phyloP scores from a whole-genome alignment of 1,140 invertebrate species.

The Neoseiulus cucumeris region DNA sequence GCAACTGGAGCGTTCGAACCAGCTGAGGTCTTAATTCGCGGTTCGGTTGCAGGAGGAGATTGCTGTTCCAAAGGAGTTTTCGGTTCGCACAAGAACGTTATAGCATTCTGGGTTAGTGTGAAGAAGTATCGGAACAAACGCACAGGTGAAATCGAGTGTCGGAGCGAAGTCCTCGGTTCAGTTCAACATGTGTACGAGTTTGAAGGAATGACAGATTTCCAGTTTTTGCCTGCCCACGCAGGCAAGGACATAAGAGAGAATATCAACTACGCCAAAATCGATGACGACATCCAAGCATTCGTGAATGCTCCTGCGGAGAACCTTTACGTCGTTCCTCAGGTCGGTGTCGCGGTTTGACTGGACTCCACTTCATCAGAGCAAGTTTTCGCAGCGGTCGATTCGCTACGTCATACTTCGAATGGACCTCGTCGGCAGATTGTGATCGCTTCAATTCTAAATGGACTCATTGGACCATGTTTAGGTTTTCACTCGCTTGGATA shows the following conservation, averaged over 20 bases:
- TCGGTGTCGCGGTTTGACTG: neutral
- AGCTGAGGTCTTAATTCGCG: too few species aligned
- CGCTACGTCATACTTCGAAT: too few species aligned
- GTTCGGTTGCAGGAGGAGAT: neutral
- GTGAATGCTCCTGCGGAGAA: neutral
- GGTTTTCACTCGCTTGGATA: constrained; percentile 3
- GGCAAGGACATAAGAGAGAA: neutral
- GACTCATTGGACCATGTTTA: neutral
- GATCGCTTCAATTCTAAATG: too few species aligned
- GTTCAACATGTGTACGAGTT: neutral
- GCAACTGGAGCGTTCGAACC: too few species aligned
- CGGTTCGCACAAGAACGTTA: neutral
- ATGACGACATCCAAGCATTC: neutral
- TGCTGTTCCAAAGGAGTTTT: constrained; percentile 1
- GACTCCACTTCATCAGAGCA: neutral
- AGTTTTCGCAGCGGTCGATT: too few species aligned
- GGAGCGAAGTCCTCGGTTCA: neutral
- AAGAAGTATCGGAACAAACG: neutral
- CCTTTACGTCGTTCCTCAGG: neutral
- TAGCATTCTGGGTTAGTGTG: neutral
- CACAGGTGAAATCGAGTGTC: neutral
- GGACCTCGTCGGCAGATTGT: too few species aligned
- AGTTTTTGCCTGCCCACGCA: constrained; percentile 45
- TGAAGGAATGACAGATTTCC: constrained; percentile 64
- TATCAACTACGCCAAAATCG: neutral